Evolutionary conservation across 1,140 invertebrate species (phyloP), one percentile per base, ranked within the genome.

Genomic region (Drosophila kikkawai): DNA sequence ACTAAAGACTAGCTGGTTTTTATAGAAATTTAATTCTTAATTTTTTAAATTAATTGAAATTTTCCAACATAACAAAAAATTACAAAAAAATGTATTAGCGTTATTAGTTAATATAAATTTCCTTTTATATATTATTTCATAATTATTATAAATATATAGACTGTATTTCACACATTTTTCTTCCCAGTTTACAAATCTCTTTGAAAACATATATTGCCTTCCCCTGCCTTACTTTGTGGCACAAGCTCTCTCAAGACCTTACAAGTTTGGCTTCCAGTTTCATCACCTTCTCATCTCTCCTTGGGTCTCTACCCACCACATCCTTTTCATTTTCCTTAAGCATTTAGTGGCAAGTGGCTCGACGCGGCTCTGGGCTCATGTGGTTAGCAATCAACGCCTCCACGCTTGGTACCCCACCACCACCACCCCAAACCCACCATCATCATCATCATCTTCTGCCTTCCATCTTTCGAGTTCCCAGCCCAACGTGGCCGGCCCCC

Each of bases 331-430:
- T 26, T 41, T 26, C 53, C 19, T 39, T 75, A 55, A 60, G 71
- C 60, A 67, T 47, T 66, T 55, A 51, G 44, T 59, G 78, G 75
- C 64, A 70, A 78, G 74, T 81, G 48, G 57, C 58, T 39, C 53
- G 50, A 7, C 17, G 53, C 36, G 19, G 53, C 36, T 56, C n/a
- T 56, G 53, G 53, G 69, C 50, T 80, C 70, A 77, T 84, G 73
- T 65, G 82, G 82, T 56, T 79, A 47, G 76, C 83, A 82, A 87
- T 86, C 83, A 87, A 82, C 79, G 82, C 51, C 67, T 47, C 44
- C 47, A 73, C 44, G 60, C 48, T 17, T 36, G 57, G 26, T 50
- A 41, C 17, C n/a, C 26, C 11, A 6, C 22, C n/a, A 26, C 15
- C 5, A 32, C 17, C 34, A 22, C 22, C 22, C 22, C 22, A 22